Evolutionary conservation across 1,140 invertebrate species (phyloP).

Genomic region (Nomia melanderi): DNA sequence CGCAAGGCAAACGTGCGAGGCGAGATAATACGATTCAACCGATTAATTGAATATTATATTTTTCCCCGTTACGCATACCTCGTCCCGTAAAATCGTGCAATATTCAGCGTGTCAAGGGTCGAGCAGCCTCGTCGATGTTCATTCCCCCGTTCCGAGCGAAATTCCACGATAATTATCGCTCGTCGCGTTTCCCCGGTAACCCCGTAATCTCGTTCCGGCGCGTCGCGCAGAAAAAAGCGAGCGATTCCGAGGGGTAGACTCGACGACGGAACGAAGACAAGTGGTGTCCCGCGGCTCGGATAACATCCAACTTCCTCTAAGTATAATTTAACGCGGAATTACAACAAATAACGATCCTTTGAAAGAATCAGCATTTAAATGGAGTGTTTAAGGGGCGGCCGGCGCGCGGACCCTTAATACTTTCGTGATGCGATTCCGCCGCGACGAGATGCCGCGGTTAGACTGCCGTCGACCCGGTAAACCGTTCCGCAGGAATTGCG

Average conservation of each 20-base stretch:
- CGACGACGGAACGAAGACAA: slow-evolving; percentile 24
- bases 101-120: too few relatives aligned
- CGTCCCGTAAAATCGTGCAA: too few relatives aligned
- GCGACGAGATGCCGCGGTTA: neutral
- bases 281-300: slow-evolving; percentile 25
- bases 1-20: too few relatives aligned
- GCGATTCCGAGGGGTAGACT: slow-evolving; percentile 35
- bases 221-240: too few relatives aligned
- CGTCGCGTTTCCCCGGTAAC: too few relatives aligned
- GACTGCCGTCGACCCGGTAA: slow-evolving; percentile 13
- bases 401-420: slow-evolving; percentile 13
- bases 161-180: too few relatives aligned
- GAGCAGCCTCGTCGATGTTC: too few relatives aligned
- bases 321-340: slow-evolving; percentile 64
- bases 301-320: slow-evolving; percentile 41
- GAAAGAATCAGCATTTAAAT: slow-evolving; percentile 72
- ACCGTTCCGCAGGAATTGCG: slow-evolving; percentile 16
- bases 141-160: too few relatives aligned
- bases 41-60: too few relatives aligned
- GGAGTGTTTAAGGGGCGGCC: slow-evolving; percentile 56
- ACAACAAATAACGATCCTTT: slow-evolving; percentile 68
- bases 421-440: slow-evolving; percentile 37
- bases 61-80: too few relatives aligned
- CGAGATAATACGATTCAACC: too few relatives aligned
- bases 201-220: too few relatives aligned